phyloP scores from a whole-genome alignment of 2,797 vertebrate species.

The Tiaroga cobitis region DNA sequence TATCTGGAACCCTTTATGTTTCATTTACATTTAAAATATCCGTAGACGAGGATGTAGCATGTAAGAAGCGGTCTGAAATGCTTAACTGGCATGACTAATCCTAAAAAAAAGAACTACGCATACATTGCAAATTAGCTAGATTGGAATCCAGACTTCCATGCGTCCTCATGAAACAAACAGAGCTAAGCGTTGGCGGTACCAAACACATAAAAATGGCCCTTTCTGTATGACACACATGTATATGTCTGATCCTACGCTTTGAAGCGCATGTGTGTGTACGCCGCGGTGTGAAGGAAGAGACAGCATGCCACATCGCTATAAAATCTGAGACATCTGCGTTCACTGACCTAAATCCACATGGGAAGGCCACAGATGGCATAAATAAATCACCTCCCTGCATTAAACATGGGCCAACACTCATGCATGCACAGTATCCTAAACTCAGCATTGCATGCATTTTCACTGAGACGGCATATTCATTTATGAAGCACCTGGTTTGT shows the following conservation, averaged over 20 bases:
- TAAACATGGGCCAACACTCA: slow-evolving; percentile 32
- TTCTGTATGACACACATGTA: not conserved
- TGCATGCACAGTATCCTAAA: slow-evolving; percentile 7
- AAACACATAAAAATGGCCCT: not conserved
- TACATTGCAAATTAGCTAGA: not conserved
- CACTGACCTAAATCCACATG: slow-evolving; percentile 58
- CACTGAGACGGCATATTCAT: not conserved
- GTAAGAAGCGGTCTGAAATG: not conserved
- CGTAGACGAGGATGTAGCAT: not conserved
- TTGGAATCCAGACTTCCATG: not conserved
- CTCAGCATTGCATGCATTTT: not conserved
- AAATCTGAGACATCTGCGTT: slow-evolving; percentile 48
- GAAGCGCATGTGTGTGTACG: not conserved
- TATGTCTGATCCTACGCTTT: not conserved
- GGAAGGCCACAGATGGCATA: slow-evolving; percentile 46
- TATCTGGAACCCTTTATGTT: not conserved
- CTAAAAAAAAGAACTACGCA: not conserved
- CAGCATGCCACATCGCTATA: not conserved
- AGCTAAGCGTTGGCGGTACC: not conserved
- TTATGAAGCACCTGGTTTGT: slow-evolving; percentile 15
- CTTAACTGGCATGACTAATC: not conserved
- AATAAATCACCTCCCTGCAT: slow-evolving; percentile 37
- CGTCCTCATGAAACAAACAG: not conserved
- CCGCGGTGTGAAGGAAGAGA: not conserved
- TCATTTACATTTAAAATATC: slow-evolving; percentile 2